Percentiles rank a stretch among this genome's conserved stretches.
These are phyloP conservation scores for Lasius fuliginosus DNA, from an alignment of 2,888 invertebrate genomes.

Conservation along the genomic window DNA sequence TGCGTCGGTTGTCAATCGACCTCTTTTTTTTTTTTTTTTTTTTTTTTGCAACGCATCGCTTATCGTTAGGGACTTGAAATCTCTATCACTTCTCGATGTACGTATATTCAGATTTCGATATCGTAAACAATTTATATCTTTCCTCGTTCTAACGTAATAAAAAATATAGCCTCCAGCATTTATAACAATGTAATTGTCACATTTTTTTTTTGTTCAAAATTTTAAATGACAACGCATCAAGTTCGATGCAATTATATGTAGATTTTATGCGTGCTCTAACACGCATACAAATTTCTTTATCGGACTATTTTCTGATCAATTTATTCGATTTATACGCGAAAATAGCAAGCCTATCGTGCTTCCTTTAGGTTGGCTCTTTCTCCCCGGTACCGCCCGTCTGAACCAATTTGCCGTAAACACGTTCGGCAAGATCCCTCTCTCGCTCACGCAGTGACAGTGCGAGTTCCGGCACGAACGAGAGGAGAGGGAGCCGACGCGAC, in stretches of 20 bases:
- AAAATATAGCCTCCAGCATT: neutral
- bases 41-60: neutral
- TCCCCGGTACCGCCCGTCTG: neutral
- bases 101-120: neutral
- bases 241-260: no score
- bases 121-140: neutral
- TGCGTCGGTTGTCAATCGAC: constrained; percentile 35
- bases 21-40: constrained; percentile 13
- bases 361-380: constrained; percentile 9
- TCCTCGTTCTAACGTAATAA: neutral
- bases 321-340: neutral
- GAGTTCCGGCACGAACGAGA: constrained; percentile 13
- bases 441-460: constrained; percentile 16
- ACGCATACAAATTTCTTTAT: neutral
- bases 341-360: neutral
- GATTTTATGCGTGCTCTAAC: no score
- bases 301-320: neutral
- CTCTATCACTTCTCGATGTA: neutral
- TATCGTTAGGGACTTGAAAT: neutral
- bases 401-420: constrained; percentile 27
- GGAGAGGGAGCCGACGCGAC: constrained; percentile 1
- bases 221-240: no score
- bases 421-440: constrained; percentile 8
- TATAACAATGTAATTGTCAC: no score
- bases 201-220: no score